A percentile compares a stretch with the other conserved stretches of the same genome.
Evolutionary conservation across 2,888 invertebrate species (phyloP).

Genomic region (Plagiodera versicolora): DNA sequence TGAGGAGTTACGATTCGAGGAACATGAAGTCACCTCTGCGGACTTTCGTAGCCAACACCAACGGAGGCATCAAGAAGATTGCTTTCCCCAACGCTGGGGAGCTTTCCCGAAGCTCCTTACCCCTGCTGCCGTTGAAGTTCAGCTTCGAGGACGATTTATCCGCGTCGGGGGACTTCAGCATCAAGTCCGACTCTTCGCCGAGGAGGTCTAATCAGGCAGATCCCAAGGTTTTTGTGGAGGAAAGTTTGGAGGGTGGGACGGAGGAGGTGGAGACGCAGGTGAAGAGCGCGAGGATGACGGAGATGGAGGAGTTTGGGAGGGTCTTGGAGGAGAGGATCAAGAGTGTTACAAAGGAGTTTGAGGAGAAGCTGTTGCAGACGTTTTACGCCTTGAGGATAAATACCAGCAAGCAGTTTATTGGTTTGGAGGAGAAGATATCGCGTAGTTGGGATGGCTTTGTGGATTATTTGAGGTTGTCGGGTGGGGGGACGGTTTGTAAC

Average conservation of each 20-base stretch:
- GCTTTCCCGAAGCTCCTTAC: neutral
- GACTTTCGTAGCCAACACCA: conserved; percentile 34
- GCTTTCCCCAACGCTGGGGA: conserved; percentile 26
- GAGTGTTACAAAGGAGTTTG: conserved; percentile 25
- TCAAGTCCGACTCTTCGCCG: conserved; percentile 23
- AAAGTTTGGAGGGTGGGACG: conserved; percentile 2
- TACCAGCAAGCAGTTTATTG: conserved; percentile 40
- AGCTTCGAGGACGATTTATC: conserved; percentile 23
- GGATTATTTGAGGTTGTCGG: conserved; percentile 35
- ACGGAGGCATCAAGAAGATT: conserved; percentile 36
- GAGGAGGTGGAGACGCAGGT: neutral
- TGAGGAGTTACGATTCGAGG: conserved; percentile 38
- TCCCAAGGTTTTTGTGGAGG: neutral
- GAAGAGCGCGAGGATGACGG: conserved; percentile 9
- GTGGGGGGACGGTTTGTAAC: conserved; percentile 14
- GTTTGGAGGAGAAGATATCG: conserved; percentile 36
- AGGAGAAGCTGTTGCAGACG: conserved; percentile 35
- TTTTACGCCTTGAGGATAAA: conserved; percentile 37
- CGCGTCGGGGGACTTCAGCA: conserved; percentile 36
- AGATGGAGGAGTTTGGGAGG: conserved; percentile 30
- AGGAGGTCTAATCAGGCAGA: conserved; percentile 8
- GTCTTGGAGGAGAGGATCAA: conserved; percentile 31
- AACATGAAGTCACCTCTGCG: conserved; percentile 36
- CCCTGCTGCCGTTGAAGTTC: neutral
- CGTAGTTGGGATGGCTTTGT: conserved; percentile 39